Evolutionary conservation across 1,140 invertebrate genomes (phyloP), one percentile per base, ranked within the genome.

Genomic region (Drosophila lacertosa): DNA sequence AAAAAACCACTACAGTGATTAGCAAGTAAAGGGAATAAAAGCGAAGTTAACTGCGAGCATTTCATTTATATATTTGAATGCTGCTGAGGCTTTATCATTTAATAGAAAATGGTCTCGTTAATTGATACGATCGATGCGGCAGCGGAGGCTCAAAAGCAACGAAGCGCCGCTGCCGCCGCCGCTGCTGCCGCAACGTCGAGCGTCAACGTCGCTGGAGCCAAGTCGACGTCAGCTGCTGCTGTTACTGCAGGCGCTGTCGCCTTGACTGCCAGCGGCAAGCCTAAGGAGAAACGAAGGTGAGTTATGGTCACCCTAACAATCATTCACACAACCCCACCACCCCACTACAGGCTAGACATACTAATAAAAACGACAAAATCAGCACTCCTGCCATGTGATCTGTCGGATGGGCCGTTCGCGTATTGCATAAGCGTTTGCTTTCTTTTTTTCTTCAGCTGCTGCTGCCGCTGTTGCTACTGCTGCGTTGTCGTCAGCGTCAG

Each of bases 251-350:
- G 57, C 44, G 67, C 33, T 64, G 66, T 54, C 18, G 74, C 55
- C 47, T 68, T 74, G 40, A 90, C 89, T 44, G 89, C 89, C 60
- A 90, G 74, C 48, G 89, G 89, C 9, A 90, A 90, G 45, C 89
- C 89, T 22, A 90, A 90, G 71, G 89, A 90, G 74, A 90, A 90
- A 77, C 72, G 89, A 73, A 86, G 89, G 89, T 90, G 64, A 80
- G 84, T 57, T 60, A 53, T 50, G 44, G 20, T 50, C 18, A 33
- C 45, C 44, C 18, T 24, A 33, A 45, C 32, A 24, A 16, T 7
- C 2, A 22, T 33, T 2, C 11, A 33, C 15, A 44, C 6, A 13
- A 47, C 33, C 18, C 22, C 20, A n/a, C 6, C n/a, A 20, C 24
- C 9, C 16, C 6, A 18, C n/a, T 1, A 9, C 1, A 18, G 5